Conservation (phyloP, 2,113 vertebrate genomes). For the Sminthopsis crassicaudata region DNA sequence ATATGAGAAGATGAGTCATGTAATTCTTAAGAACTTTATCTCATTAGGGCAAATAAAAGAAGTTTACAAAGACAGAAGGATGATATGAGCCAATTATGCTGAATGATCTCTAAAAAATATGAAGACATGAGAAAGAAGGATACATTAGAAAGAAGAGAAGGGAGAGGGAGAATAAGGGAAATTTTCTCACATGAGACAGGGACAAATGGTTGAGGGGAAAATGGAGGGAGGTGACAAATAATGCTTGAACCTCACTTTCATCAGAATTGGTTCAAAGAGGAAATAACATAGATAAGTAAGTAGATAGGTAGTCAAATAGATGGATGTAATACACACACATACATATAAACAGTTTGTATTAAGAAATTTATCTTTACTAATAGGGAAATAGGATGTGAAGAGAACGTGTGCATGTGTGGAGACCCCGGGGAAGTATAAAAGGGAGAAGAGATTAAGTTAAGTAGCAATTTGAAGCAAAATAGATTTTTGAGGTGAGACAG, state of each 20-base stretch:
- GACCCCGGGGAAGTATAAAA: neutral
- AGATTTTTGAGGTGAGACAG: neutral
- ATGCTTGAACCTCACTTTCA: neutral
- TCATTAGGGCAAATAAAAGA: neutral
- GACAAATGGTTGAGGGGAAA: neutral
- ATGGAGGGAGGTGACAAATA: neutral
- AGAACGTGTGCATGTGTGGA: neutral
- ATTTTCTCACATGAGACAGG: neutral
- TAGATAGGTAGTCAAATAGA: too few species aligned
- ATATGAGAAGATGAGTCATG: neutral
- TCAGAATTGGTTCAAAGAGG: neutral
- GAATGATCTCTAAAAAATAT: neutral
- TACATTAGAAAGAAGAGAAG: neutral
- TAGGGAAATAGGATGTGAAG: neutral
- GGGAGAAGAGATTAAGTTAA: neutral
- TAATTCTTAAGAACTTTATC: neutral
- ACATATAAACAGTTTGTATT: neutral
- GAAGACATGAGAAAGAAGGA: neutral
- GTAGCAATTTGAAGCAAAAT: neutral
- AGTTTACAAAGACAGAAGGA: neutral
- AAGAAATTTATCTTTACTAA: neutral
- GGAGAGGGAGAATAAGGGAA: neutral
- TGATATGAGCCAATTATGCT: neutral
- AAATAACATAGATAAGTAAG: neutral
- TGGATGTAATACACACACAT: too few species aligned